These are phyloP conservation scores for Pectinophora gossypiella DNA, from an alignment of 1,140 invertebrate genomes.

Conservation along the genomic window DNA sequence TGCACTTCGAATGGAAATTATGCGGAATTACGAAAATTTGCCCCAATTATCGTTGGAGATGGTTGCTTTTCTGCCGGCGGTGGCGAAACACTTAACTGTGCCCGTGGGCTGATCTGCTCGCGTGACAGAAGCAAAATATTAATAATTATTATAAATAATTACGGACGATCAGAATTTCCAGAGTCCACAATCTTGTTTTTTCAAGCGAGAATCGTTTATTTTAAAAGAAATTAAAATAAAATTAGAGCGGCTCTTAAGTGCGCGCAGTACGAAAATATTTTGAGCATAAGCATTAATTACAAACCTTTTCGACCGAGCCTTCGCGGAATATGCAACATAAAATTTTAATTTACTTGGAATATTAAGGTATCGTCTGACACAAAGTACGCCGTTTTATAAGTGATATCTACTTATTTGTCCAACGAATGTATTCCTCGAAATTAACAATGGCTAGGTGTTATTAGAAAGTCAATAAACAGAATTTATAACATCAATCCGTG, in stretches of 20 bases:
- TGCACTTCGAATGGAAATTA: conserved; percentile 60
- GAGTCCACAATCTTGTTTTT: background rate
- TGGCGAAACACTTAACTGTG: conserved; percentile 34
- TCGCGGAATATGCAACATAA: no score
- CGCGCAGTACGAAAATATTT: no score
- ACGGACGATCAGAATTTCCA: conserved; percentile 27
- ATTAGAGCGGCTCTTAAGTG: no score
- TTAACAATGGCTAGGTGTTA: background rate
- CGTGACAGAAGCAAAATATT: conserved; percentile 54
- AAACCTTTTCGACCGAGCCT: no score
- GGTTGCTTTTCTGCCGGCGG: conserved; percentile 38
- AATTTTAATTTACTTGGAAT: no score
- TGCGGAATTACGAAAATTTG: conserved; percentile 65
- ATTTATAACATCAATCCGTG: background rate
- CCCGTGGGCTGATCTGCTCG: conserved; percentile 31
- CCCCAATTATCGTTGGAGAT: conserved; percentile 53
- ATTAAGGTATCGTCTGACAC: no score
- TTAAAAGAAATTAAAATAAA: no score
- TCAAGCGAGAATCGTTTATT: background rate
- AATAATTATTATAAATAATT: conserved; percentile 53
- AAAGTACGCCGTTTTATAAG: no score
- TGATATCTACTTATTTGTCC: no score
- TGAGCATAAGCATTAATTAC: no score
- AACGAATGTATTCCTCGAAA: no score
- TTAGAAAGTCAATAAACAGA: background rate